Evolutionary conservation across 2,797 vertebrate species (phyloP).

Genomic region (Cyclopterus lumpus): DNA sequence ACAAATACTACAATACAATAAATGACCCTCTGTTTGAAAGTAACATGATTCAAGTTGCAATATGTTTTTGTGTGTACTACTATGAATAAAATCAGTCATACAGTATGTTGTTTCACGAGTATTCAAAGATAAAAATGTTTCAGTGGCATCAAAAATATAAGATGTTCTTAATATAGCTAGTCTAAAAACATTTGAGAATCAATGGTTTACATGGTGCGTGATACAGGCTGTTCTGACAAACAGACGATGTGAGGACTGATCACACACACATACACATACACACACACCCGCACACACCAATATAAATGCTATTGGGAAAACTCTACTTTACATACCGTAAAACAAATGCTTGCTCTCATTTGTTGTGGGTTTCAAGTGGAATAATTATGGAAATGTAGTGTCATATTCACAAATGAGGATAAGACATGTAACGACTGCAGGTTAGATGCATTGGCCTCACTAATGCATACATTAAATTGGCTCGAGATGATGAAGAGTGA

Average conservation of each 20-base stretch:
- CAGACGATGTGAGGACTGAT: background rate
- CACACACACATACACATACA: background rate
- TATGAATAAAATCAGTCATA: background rate
- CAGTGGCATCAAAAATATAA: background rate
- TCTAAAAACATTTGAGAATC: background rate
- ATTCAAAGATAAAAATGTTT: background rate
- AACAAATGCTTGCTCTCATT: background rate
- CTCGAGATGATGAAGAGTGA: background rate
- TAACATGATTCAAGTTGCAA: constrained; percentile 6
- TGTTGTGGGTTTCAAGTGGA: background rate
- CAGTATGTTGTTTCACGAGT: background rate
- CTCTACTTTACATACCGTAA: background rate
- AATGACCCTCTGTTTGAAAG: constrained; percentile 22
- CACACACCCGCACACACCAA: background rate
- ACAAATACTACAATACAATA: constrained; percentile 29
- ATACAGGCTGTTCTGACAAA: constrained; percentile 10
- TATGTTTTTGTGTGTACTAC: background rate
- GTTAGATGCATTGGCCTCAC: background rate
- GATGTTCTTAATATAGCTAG: background rate
- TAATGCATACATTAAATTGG: background rate
- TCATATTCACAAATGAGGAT: background rate
- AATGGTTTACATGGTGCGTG: too few species aligned
- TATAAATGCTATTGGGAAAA: background rate
- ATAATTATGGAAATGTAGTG: background rate
- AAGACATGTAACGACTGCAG: background rate